Percentiles rank a stretch among this genome's conserved stretches.
Evolutionary conservation across 2,113 vertebrate genomes (phyloP).

Genomic region (Ciconia boyciana): DNA sequence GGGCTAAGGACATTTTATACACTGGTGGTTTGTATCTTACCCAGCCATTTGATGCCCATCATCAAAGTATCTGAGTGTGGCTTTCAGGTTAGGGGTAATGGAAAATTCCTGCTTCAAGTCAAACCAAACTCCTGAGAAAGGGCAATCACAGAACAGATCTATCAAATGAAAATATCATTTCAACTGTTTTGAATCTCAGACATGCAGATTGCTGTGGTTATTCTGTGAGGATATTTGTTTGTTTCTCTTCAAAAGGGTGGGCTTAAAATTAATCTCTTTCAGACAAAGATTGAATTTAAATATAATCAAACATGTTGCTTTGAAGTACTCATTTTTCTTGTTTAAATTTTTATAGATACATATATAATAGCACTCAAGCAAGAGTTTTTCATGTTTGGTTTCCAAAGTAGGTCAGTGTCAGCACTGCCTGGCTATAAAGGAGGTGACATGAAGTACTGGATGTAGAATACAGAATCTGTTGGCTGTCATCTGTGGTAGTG

Average conservation of each 20-base stretch:
- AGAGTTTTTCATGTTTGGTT: background rate
- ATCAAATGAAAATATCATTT: background rate
- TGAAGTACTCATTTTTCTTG: constrained; percentile 26
- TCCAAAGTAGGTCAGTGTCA: background rate
- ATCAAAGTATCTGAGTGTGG: background rate
- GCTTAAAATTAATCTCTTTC: constrained; percentile 46
- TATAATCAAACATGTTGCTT: constrained; percentile 12
- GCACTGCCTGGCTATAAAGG: background rate
- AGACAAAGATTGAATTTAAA: constrained; percentile 32
- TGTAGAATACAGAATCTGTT: background rate
- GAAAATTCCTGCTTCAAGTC: background rate
- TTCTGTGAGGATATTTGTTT: background rate
- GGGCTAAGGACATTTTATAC: background rate
- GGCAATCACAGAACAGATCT: background rate
- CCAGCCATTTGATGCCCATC: background rate
- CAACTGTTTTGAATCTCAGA: background rate
- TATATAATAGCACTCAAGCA: background rate
- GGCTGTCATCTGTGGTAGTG: background rate
- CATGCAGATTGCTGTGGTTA: background rate
- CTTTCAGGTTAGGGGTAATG: background rate
- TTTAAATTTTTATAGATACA: constrained; percentile 14
- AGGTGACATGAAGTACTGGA: background rate
- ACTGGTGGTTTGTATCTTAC: background rate
- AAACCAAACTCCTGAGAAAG: background rate
- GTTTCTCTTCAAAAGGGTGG: background rate